A percentile compares a stretch with the other conserved stretches of the same genome.
phyloP scores from a whole-genome alignment of 2,113 vertebrate genomes.

The Rhinopomastus cyanomelas region DNA sequence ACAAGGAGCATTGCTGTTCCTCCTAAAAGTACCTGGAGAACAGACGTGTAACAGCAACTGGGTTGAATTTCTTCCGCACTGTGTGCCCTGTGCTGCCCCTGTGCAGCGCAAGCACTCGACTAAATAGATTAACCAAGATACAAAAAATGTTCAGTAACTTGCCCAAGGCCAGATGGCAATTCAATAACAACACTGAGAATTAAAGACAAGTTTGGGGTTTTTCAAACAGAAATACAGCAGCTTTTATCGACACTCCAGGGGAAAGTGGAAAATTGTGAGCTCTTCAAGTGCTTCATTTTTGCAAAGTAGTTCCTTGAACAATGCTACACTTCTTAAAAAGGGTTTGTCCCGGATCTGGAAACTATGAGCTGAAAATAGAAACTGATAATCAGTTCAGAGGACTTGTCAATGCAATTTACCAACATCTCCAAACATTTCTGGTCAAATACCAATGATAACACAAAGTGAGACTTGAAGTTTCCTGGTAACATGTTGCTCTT shows the following conservation, averaged over 20 bases:
- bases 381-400: not conserved
- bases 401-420: not conserved
- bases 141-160: not conserved
- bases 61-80: not conserved
- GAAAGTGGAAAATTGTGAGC: not conserved
- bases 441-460: not conserved
- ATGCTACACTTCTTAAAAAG: not conserved
- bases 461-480: not conserved
- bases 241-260: not conserved
- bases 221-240: not conserved
- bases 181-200: conserved; percentile 41
- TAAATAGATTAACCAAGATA: conserved; percentile 21
- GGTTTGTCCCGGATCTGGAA: not conserved
- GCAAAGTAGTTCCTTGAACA: not conserved
- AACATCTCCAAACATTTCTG: not conserved
- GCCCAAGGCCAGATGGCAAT: conserved; percentile 8
- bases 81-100: conserved; percentile 1
- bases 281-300: not conserved
- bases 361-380: not conserved
- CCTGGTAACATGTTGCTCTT: not conserved
- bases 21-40: not conserved
- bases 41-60: not conserved
- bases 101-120: conserved; percentile 20
- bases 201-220: conserved; percentile 22
- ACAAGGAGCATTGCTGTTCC: not conserved